Percentiles rank a stretch among this genome's conserved stretches.
These are phyloP conservation scores for Acrocephalus arundinaceus DNA, from an alignment of 2,113 vertebrate genomes.

Conservation along the genomic window DNA sequence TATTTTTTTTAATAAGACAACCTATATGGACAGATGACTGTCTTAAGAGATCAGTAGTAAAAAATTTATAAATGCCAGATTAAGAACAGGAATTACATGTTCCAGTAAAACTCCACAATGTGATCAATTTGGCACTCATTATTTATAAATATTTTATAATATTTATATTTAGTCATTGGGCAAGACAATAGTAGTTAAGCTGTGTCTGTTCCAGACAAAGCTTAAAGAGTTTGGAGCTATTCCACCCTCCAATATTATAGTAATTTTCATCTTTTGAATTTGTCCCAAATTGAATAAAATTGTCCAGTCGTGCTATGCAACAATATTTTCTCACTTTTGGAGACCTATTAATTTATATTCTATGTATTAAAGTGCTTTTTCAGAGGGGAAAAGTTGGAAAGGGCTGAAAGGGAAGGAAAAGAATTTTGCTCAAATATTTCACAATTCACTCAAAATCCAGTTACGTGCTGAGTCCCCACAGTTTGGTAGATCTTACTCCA, in stretches of 20 bases:
- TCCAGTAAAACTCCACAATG: constrained; percentile 2
- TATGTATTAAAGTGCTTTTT: constrained; percentile 23
- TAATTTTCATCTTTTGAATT: constrained; percentile 13
- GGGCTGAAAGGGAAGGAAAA: constrained; percentile 11
- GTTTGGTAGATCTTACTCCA: not conserved
- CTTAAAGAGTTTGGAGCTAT: constrained; percentile 40
- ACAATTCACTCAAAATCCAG: not conserved
- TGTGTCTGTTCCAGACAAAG: constrained; percentile 11
- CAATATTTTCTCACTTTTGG: constrained; percentile 43
- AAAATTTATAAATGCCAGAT: constrained; percentile 2
- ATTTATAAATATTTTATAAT: constrained; percentile 43
- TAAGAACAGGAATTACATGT: not conserved
- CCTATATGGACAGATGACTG: not conserved
- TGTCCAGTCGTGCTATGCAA: not conserved
- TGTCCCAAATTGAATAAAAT: constrained; percentile 17
- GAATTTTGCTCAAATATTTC: constrained; percentile 31
- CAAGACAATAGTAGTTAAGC: not conserved
- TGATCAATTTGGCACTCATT: not conserved
- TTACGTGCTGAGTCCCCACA: not conserved
- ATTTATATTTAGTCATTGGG: constrained; percentile 13
- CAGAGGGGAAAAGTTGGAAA: constrained; percentile 24
- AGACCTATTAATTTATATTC: constrained; percentile 35
- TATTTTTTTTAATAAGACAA: not conserved
- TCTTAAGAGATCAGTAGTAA: not conserved
- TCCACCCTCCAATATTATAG: constrained; percentile 34